Evolutionary conservation across 1,140 invertebrate genomes (phyloP), one percentile per base, ranked within the genome.

Genomic region (Eubasilissa regina): DNA sequence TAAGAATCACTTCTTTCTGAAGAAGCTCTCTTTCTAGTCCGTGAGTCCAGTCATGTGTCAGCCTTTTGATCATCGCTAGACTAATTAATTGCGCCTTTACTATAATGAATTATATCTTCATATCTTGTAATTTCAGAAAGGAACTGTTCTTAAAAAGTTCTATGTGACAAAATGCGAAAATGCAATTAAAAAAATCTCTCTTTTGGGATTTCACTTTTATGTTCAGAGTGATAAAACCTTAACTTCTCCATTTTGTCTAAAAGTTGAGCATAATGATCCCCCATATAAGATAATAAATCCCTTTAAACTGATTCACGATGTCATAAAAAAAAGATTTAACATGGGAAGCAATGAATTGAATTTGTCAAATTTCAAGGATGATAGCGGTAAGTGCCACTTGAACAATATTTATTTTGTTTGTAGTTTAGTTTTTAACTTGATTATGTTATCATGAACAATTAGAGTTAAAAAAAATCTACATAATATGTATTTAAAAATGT

Each of bases 131-230:
- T 73, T 73, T 53, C 68, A 73, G 68, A 73, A 15, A 53, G 25
- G 48, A 53, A 17, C n/a, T 12, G n/a, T 10, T 15, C 13, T 55
- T 13, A 55, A n/a, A 73, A 73, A 55, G 68, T 73, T 73, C 13
- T 73, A 73, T 73, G 68, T 73, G 13, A 73, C 68, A 13, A 73
- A 73, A 73, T 73, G 68, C 25, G 68, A 73, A 21, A 73, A 19
- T 13, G 68, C 68, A 13, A 53, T 73, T 0, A 73, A 55, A 21
- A 73, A 73, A 48, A 73, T 73, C 12, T 73, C 68, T 12, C 15
- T 43, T 12, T 9, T 35, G 25, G 47, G 47, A 4, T 73, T 73
- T 35, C 15, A 73, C 53, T 73, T 51, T 21, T 25, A 25, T 21
- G 51, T 47, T 73, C 17, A n/a, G 53, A 73, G 25, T 21, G 48